Base-by-base conservation (phyloP, 2,797 vertebrate genomes). In the Denticeps clupeoides region DNA sequence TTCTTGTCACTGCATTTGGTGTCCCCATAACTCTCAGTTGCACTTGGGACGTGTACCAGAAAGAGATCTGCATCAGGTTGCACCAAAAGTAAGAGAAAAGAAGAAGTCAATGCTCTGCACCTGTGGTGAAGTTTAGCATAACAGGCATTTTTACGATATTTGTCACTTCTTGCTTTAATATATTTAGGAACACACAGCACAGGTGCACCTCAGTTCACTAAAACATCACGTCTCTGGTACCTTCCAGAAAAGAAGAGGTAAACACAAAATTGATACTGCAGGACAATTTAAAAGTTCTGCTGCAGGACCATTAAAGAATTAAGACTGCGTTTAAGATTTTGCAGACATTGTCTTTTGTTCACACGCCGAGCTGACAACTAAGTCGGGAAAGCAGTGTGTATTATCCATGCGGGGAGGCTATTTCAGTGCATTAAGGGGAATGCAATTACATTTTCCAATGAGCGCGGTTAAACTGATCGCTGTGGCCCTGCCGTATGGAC, bases 361-460 rank as follows among this genome's bases (percentile, higher is more conserved):
- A 38, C 3, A 21, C 5, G 16, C 32, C 13, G 33, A 51, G 32
- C 23, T 18, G 33, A 44, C 33, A 56, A 45, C 24, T 47, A 44
- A 7, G n/a, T 15, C 45, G 4, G 29, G 59, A 38, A 43, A 29
- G 3, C 41, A 22, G 13, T 33, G 28, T 24, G 7, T 32, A 53
- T 50, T 58, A 47, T 4, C 19, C 32, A 42, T 26, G 23, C 25
- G 31, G 7, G 12, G 41, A 53, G 21, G 56, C 49, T 45, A 45
- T 62, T 56, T 50, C 49, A 47, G 25, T 41, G 16, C 47, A 49
- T 62, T 56, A 56, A 22, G 25, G 41, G 33, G 38, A 54, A 49
- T 28, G 24, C 55, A 60, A 56, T 60, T 58, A 67, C 46, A 48
- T 55, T 49, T 58, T 56, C 29, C 45, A 49, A 40, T 16, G 37